A percentile compares a stretch with the other conserved stretches of the same genome.
phyloP scores from a whole-genome alignment of 2,113 vertebrate species.

The Chrysemys picta region DNA sequence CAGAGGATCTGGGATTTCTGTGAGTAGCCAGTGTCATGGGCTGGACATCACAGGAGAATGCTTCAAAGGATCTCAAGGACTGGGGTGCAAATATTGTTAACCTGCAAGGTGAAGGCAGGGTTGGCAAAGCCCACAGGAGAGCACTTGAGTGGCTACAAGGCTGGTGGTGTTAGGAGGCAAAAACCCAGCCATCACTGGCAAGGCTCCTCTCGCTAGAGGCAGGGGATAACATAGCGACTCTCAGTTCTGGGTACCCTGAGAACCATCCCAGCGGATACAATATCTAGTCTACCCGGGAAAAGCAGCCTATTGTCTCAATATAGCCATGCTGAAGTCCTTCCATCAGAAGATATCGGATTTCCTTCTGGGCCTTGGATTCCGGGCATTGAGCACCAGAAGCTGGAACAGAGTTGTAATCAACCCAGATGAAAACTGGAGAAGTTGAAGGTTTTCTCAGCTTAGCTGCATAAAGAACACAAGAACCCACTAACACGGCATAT shows the following conservation, averaged over 20 bases:
- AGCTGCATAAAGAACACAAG: neutral
- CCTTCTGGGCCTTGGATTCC: neutral
- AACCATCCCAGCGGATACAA: neutral
- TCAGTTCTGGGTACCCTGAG: no score
- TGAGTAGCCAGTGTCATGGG: no score
- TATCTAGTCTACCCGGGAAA: neutral
- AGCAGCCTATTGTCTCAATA: neutral
- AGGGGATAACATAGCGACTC: neutral
- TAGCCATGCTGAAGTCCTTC: neutral
- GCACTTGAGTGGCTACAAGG: neutral
- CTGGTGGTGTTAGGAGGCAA: neutral
- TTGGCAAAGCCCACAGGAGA: neutral
- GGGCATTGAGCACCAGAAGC: neutral
- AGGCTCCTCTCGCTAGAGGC: neutral
- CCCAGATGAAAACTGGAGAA: neutral
- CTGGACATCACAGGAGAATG: neutral
- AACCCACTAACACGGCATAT: neutral
- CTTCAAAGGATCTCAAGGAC: neutral
- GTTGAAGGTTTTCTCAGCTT: neutral
- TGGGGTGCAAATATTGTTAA: neutral
- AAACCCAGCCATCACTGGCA: neutral
- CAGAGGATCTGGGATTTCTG: no score
- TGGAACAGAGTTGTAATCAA: neutral
- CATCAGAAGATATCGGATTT: neutral
- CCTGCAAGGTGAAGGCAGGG: neutral